Conservation (phyloP, 2,797 vertebrate species). For the Neoniphon sammara region DNA sequence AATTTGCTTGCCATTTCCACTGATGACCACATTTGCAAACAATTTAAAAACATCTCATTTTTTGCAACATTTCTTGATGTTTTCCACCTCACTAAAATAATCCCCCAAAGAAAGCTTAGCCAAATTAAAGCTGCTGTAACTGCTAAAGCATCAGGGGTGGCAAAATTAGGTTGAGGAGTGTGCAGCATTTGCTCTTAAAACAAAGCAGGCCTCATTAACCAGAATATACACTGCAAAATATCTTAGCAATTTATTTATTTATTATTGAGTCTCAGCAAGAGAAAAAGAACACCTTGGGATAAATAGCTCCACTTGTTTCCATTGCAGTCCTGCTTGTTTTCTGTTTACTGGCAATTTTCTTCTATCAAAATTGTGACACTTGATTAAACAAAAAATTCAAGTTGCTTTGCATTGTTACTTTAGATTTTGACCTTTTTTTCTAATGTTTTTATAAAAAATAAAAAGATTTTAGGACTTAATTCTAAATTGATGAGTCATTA, state of each 20-base stretch:
- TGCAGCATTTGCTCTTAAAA: not conserved
- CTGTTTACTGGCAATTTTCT: too few relatives aligned
- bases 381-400: too few relatives aligned
- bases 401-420: too few relatives aligned
- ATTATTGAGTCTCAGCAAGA: not conserved
- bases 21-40: not conserved
- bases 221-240: not conserved
- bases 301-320: not conserved
- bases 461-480: not conserved
- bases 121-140: not conserved
- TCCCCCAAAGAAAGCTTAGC: not conserved
- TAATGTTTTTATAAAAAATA: not conserved
- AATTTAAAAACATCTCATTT: not conserved
- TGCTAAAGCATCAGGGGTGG: too few relatives aligned
- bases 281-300: not conserved
- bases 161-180: not conserved
- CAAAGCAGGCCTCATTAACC: not conserved
- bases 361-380: too few relatives aligned
- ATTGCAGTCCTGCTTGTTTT: not conserved
- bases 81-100: not conserved
- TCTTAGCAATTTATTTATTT: not conserved
- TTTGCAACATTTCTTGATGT: slow-evolving; percentile 1
- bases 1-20: not conserved
- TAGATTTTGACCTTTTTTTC: too few relatives aligned
- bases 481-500: not conserved